phyloP scores from a whole-genome alignment of 2,797 vertebrate genomes.

The Arctocebus calabarensis region DNA sequence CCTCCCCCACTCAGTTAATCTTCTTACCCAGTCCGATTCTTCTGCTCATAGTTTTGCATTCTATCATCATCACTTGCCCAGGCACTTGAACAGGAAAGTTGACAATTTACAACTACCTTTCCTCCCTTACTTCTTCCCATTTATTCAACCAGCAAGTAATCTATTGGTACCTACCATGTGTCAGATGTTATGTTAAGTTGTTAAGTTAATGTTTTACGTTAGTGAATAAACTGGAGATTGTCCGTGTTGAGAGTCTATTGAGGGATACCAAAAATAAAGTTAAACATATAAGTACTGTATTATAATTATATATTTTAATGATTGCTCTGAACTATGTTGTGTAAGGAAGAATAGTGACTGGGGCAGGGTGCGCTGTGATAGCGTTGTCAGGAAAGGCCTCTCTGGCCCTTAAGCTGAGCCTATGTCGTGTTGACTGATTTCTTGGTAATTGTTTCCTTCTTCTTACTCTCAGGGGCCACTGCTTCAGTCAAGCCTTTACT shows the following conservation, averaged over 20 bases:
- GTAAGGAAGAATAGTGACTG: conserved; percentile 22
- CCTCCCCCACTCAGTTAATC: conserved; percentile 44
- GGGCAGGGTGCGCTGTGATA: not conserved
- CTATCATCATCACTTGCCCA: conserved; percentile 8
- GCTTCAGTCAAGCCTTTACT: conserved; percentile 1
- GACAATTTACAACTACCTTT: not conserved
- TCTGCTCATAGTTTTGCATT: not conserved
- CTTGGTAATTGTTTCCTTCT: not conserved
- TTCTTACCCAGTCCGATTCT: conserved; percentile 61
- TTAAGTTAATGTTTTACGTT: not conserved
- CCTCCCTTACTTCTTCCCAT: not conserved
- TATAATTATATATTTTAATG: conserved; percentile 34
- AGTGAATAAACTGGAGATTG: not conserved
- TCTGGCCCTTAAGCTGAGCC: not conserved
- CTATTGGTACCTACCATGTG: not conserved
- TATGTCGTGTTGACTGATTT: not conserved
- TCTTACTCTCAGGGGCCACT: conserved; percentile 7
- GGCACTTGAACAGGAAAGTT: conserved; percentile 40
- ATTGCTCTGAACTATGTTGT: conserved; percentile 34
- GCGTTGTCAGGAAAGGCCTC: not conserved
- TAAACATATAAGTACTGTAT: conserved; percentile 25
- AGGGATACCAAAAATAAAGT: conserved; percentile 46
- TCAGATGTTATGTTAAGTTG: not conserved
- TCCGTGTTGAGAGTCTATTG: not conserved
- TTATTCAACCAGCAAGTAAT: not conserved